These are phyloP conservation scores for Molanna angustata DNA, from an alignment of 2,888 invertebrate genomes.

Conservation along the genomic window DNA sequence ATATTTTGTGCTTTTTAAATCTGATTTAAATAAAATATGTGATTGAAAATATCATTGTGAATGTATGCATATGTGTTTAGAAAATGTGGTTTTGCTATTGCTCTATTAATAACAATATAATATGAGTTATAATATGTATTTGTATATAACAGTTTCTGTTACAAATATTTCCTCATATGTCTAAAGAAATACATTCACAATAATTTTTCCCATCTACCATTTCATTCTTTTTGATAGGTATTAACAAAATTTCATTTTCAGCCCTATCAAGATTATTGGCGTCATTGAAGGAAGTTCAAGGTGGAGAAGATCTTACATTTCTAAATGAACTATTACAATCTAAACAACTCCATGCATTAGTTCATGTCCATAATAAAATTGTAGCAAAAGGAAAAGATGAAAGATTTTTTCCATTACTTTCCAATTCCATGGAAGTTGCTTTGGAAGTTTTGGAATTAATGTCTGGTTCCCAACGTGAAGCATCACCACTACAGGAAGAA, in stretches of 20 bases:
- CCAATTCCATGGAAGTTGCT: conserved; percentile 80
- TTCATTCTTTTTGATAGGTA: too few relatives aligned
- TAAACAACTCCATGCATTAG: conserved; percentile 83
- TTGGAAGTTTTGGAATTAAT: conserved; percentile 79
- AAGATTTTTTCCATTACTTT: conserved; percentile 78
- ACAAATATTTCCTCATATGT: too few relatives aligned
- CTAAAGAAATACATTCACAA: too few relatives aligned
- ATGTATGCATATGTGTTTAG: too few relatives aligned
- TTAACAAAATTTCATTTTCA: conserved; percentile 47
- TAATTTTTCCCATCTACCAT: too few relatives aligned
- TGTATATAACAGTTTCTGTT: too few relatives aligned
- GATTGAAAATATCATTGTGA: too few relatives aligned
- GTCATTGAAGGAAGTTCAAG: conserved; percentile 80
- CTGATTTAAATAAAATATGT: too few relatives aligned
- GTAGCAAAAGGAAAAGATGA: conserved; percentile 81
- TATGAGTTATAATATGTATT: too few relatives aligned
- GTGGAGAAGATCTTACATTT: conserved; percentile 85
- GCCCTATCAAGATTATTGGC: conserved; percentile 76
- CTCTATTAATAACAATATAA: too few relatives aligned
- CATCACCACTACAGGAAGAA: conserved; percentile 75
- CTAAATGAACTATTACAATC: conserved; percentile 80
- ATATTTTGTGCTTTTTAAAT: too few relatives aligned
- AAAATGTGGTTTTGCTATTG: too few relatives aligned
- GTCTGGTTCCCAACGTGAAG: conserved; percentile 49
- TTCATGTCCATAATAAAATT: conserved; percentile 88